These are phyloP conservation scores for Mycteria americana DNA, from an alignment of 2,797 vertebrate species.

Conservation along the genomic window DNA sequence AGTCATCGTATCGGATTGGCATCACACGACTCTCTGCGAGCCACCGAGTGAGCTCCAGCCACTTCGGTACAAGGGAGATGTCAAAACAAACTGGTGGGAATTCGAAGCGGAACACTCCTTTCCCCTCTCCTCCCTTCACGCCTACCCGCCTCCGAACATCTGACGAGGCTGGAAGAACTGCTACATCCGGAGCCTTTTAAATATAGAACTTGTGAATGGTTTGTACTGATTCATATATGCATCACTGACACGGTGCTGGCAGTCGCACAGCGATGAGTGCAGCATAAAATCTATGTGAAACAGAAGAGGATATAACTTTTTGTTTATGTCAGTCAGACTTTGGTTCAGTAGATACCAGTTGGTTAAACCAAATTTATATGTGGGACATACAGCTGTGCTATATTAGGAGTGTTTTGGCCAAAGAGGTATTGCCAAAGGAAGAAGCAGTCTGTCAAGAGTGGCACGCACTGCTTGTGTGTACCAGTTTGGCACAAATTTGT, in stretches of 20 bases:
- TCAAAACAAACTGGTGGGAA: conserved; percentile 67
- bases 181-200: conserved; percentile 69
- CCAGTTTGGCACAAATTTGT: neutral
- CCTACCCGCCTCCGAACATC: conserved; percentile 71
- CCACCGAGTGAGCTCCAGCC: conserved; percentile 66
- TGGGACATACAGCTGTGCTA: neutral
- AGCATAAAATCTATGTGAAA: conserved; percentile 58
- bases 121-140: conserved; percentile 63
- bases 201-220: conserved; percentile 70
- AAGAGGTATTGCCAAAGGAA: neutral
- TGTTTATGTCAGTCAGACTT: conserved; percentile 64
- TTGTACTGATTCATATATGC: conserved; percentile 70
- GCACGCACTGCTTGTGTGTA: neutral
- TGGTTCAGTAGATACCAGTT: neutral
- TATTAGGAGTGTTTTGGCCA: conserved; percentile 4
- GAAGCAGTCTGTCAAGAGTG: neutral
- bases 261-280: conserved; percentile 44
- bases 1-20: conserved; percentile 70
- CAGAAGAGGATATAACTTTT: conserved; percentile 49
- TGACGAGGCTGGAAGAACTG: conserved; percentile 70
- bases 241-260: conserved; percentile 65
- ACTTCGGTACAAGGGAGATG: conserved; percentile 68
- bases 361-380: neutral
- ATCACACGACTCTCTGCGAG: conserved; percentile 50
- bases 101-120: conserved; percentile 65